Conservation (phyloP, 2,888 invertebrate genomes). For the Sialis lutaria region DNA sequence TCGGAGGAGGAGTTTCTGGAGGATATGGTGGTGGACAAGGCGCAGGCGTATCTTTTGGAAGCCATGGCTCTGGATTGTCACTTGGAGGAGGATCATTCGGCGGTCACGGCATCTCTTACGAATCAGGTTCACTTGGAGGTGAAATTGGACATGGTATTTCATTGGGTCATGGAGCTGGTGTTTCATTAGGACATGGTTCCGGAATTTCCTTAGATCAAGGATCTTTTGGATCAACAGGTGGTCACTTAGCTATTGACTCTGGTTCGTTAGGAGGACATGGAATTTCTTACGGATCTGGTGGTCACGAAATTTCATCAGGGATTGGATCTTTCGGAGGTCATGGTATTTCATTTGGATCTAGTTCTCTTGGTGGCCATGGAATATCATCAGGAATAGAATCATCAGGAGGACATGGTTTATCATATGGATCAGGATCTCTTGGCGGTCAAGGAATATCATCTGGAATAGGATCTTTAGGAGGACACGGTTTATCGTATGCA, state of each 20-base stretch:
- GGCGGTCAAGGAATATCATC: not conserved
- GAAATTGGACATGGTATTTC: not conserved
- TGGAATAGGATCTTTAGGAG: conserved; percentile 1
- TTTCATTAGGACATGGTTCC: not conserved
- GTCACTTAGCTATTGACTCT: not conserved
- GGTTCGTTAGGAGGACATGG: not conserved
- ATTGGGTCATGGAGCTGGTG: not conserved
- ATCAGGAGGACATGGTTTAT: conserved; percentile 11
- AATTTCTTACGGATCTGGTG: not conserved
- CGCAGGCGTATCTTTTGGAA: conserved; percentile 3
- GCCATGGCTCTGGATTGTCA: not conserved
- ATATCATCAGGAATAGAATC: conserved; percentile 12
- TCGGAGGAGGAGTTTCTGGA: conserved; percentile 1
- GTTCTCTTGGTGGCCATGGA: conserved; percentile 1
- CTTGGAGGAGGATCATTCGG: not conserved
- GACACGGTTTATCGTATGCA: not conserved
- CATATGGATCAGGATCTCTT: not conserved
- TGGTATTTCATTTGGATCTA: not conserved
- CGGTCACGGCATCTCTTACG: not conserved
- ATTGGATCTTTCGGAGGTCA: not conserved
- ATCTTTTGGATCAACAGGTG: not conserved
- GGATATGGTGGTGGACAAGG: not conserved
- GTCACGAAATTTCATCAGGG: not conserved
- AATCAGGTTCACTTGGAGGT: not conserved
- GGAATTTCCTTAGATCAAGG: not conserved